These are phyloP conservation scores for Rachycentron canadum DNA, from an alignment of 2,797 vertebrate genomes.

Conservation along the genomic window DNA sequence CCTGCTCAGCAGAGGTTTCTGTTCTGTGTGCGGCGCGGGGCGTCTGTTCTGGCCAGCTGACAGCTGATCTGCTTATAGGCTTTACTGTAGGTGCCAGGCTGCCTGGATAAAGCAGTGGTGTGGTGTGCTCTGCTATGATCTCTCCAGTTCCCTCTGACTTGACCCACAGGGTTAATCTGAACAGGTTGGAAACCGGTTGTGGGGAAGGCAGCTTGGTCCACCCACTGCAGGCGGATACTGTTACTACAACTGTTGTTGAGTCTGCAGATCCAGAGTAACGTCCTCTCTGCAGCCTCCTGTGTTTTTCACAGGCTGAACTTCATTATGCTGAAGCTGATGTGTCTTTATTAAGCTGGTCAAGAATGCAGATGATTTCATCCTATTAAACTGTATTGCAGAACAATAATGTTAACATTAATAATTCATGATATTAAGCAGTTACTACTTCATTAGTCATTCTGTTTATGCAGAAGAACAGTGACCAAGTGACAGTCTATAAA, in stretches of 20 bases:
- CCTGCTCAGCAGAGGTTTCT: not conserved
- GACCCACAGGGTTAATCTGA: conserved; percentile 74
- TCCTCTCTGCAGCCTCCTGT: conserved; percentile 1
- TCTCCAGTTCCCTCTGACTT: conserved; percentile 48
- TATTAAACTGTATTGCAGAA: not conserved
- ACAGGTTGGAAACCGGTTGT: conserved; percentile 79
- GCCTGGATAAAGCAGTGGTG: conserved; percentile 65
- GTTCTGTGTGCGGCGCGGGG: conserved; percentile 25
- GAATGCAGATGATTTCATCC: not conserved
- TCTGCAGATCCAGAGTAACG: conserved; percentile 26
- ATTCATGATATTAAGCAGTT: too few relatives aligned
- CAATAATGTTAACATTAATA: too few relatives aligned
- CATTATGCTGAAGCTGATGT: not conserved
- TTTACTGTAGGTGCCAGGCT: conserved; percentile 75
- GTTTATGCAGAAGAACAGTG: not conserved
- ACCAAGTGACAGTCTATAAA: too few relatives aligned
- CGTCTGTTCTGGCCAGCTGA: conserved; percentile 61
- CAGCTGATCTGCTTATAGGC: conserved; percentile 82
- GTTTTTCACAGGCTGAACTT: not conserved
- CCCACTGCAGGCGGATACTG: conserved; percentile 34
- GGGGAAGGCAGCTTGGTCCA: conserved; percentile 13
- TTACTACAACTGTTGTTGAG: conserved; percentile 6
- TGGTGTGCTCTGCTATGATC: conserved; percentile 48
- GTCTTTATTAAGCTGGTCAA: not conserved
- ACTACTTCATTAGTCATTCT: not conserved